Evolutionary conservation across 2,797 vertebrate genomes (phyloP).

Genomic region (Micromesistius poutassou): DNA sequence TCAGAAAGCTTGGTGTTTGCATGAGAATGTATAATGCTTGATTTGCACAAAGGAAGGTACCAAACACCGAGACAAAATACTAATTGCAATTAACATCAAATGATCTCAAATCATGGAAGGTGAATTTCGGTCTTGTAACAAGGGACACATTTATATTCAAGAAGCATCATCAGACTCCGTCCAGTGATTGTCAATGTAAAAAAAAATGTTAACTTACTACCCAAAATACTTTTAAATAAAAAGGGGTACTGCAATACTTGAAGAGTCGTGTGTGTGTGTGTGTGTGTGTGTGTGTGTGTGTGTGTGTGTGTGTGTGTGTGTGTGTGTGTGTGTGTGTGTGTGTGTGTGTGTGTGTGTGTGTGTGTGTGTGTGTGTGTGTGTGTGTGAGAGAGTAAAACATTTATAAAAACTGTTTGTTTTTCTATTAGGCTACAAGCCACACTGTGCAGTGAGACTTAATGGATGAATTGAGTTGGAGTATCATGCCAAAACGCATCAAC

Average conservation of each 20-base stretch:
- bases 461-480: slow-evolving; percentile 18
- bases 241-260: no score
- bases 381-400: neutral
- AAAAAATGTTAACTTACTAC: neutral
- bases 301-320: neutral
- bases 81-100: neutral
- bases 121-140: neutral
- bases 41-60: neutral
- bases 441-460: neutral
- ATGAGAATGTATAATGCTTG: neutral
- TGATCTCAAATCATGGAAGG: neutral
- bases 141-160: neutral
- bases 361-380: no score
- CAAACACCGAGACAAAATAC: neutral
- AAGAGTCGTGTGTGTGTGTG: neutral
- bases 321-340: neutral
- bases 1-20: neutral
- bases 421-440: neutral
- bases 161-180: neutral
- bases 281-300: neutral
- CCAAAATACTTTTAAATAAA: neutral
- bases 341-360: neutral
- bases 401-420: neutral
- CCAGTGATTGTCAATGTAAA: neutral
- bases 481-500: slow-evolving; percentile 33